phyloP scores from a whole-genome alignment of 1,140 invertebrate genomes.

The Daktulosphaira vitifoliae region DNA sequence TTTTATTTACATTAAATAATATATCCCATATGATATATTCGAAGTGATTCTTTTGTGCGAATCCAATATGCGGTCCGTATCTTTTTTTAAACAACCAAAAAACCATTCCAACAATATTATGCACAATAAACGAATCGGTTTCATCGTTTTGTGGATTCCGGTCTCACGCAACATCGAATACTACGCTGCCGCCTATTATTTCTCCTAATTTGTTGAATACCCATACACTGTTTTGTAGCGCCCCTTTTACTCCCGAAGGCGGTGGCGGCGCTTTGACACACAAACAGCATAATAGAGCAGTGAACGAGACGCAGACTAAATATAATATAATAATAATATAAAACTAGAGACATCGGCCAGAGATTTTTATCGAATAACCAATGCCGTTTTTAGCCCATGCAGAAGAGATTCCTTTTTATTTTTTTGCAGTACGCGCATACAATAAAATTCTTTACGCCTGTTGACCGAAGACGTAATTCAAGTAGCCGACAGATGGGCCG shows the following conservation, averaged over 20 bases:
- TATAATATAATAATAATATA: constrained; percentile 21
- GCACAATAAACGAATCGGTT: constrained; percentile 31
- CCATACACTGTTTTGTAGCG: not conserved
- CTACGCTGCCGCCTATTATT: constrained; percentile 7
- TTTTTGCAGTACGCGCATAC: constrained; percentile 13
- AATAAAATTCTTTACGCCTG: constrained; percentile 34
- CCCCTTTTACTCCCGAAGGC: constrained; percentile 14
- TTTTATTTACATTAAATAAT: constrained; percentile 15
- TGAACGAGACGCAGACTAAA: not conserved
- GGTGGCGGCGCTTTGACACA: constrained; percentile 31
- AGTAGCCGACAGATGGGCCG: constrained; percentile 29
- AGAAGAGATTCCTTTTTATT: constrained; percentile 2
- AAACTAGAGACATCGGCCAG: constrained; percentile 11
- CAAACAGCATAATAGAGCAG: constrained; percentile 6
- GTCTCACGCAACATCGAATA: constrained; percentile 33
- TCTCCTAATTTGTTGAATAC: constrained; percentile 31
- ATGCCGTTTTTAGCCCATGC: constrained; percentile 25
- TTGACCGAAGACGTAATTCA: constrained; percentile 33
- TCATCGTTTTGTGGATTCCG: constrained; percentile 29
- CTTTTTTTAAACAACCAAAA: not conserved
- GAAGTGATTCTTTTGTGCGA: constrained; percentile 6
- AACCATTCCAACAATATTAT: too few species aligned
- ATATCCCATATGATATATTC: not conserved
- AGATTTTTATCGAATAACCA: constrained; percentile 32
- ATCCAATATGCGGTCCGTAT: not conserved